Percentiles rank a stretch among this genome's conserved stretches.
Conservation (phyloP, 2,888 invertebrate genomes). For the Neria commutata region DNA sequence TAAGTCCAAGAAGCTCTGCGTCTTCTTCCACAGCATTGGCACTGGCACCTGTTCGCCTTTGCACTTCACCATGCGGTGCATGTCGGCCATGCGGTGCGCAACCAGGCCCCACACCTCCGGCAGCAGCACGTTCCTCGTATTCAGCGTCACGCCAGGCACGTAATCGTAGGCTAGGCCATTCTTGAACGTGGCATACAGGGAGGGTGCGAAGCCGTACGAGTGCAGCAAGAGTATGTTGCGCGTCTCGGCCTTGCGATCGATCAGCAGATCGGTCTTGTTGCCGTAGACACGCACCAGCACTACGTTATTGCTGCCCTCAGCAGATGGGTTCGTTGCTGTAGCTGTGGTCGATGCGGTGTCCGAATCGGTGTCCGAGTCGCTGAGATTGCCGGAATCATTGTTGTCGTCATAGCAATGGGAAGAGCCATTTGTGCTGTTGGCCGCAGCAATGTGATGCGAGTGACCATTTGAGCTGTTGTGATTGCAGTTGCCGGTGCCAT, state of each 20-base stretch:
- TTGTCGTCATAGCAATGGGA: constrained; percentile 29
- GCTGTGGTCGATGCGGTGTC: constrained; percentile 40
- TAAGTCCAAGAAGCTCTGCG: constrained; percentile 74
- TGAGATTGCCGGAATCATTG: constrained; percentile 33
- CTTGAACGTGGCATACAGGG: constrained; percentile 86
- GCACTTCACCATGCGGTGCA: constrained; percentile 70
- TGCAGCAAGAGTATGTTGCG: constrained; percentile 70
- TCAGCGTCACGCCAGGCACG: constrained; percentile 81
- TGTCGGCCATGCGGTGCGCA: constrained; percentile 81
- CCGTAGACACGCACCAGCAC: constrained; percentile 91
- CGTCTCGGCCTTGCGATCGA: constrained; percentile 85
- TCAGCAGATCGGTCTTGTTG: constrained; percentile 88
- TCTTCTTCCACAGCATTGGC: constrained; percentile 79
- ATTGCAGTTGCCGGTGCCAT: constrained; percentile 32
- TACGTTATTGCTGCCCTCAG: constrained; percentile 64
- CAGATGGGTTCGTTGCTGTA: constrained; percentile 34
- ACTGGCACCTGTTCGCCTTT: constrained; percentile 53
- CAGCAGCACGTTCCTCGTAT: constrained; percentile 68
- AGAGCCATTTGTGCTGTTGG: constrained; percentile 27
- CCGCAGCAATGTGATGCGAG: constrained; percentile 28
- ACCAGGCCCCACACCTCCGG: constrained; percentile 75
- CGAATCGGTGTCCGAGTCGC: constrained; percentile 40
- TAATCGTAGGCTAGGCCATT: constrained; percentile 94
- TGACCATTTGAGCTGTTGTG: constrained; percentile 31
- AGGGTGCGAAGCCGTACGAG: constrained; percentile 79